phyloP scores from a whole-genome alignment of 2,113 vertebrate species.

The Platichthys flesus region DNA sequence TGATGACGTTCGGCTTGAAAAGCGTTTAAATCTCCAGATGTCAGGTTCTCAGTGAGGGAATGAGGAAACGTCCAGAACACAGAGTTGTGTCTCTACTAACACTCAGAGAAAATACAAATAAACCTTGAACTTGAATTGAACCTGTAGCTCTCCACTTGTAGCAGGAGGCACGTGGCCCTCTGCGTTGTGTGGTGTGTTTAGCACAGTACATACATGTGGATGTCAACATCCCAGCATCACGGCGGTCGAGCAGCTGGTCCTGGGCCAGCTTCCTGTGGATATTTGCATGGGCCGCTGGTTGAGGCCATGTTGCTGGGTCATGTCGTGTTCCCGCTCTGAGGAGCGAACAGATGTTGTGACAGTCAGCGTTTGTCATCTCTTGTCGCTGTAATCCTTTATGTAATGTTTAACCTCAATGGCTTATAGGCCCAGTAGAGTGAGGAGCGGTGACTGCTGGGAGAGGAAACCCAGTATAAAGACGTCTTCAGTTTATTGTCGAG shows the following conservation, averaged over 20 bases:
- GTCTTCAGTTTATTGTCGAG: background rate
- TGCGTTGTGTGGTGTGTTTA: background rate
- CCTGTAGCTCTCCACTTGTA: background rate
- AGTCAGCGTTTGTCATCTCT: conserved; percentile 40
- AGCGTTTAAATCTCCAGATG: too few species aligned
- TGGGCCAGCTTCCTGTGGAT: conserved; percentile 9
- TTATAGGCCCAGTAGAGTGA: background rate
- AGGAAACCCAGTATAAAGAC: background rate
- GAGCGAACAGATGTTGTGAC: conserved; percentile 54
- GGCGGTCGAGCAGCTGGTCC: background rate
- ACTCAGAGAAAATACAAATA: background rate
- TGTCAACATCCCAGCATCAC: background rate
- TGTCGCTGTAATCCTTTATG: conserved; percentile 69
- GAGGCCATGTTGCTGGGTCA: conserved; percentile 23
- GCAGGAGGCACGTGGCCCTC: background rate
- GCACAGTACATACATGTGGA: background rate
- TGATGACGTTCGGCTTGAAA: too few species aligned
- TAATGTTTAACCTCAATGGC: conserved; percentile 48
- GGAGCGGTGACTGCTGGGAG: conserved; percentile 27
- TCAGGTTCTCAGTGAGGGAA: too few species aligned
- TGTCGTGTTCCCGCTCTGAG: conserved; percentile 26
- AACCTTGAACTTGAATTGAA: background rate
- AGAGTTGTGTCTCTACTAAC: too few species aligned
- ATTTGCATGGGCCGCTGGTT: conserved; percentile 29
- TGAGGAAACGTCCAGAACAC: too few species aligned